These are phyloP conservation scores for Drosophila tristis DNA, from an alignment of 1,140 invertebrate species.

Conservation along the genomic window DNA sequence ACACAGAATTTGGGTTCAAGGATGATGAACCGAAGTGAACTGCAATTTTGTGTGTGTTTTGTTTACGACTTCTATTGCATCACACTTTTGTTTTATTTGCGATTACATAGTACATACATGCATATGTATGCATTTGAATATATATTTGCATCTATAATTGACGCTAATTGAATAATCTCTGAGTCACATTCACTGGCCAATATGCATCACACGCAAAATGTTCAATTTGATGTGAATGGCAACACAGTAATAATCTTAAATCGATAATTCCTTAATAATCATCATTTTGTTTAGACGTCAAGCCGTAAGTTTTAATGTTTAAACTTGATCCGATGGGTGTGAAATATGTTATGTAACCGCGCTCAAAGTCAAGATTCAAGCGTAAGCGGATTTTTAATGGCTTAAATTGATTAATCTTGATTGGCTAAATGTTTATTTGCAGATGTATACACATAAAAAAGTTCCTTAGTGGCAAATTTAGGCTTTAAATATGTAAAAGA, in stretches of 20 bases:
- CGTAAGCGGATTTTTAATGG: background rate
- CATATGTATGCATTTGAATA: background rate
- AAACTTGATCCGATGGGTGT: slow-evolving; percentile 6
- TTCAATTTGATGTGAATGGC: slow-evolving; percentile 3
- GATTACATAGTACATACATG: slow-evolving; percentile 16
- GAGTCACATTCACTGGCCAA: slow-evolving; percentile 30
- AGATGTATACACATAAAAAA: slow-evolving; percentile 2
- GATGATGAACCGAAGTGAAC: slow-evolving; percentile 8
- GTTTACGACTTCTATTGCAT: slow-evolving; percentile 24
- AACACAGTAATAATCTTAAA: background rate
- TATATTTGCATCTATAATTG: slow-evolving; percentile 26
- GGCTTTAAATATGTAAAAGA: too few species aligned
- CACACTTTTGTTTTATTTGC: slow-evolving; percentile 12
- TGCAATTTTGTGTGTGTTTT: background rate
- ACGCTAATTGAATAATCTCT: slow-evolving; percentile 50
- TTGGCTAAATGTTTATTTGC: slow-evolving; percentile 2
- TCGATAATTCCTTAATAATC: slow-evolving; percentile 22
- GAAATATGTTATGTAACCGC: slow-evolving; percentile 5
- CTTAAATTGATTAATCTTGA: background rate
- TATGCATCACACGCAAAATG: slow-evolving; percentile 32
- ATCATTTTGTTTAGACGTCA: slow-evolving; percentile 2
- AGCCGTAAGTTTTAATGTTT: too few species aligned
- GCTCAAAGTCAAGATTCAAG: slow-evolving; percentile 1
- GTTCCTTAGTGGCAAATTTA: background rate
- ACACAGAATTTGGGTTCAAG: slow-evolving; percentile 25